Percentiles rank a stretch among this genome's conserved stretches.
These are phyloP conservation scores for Acrobasis consociella DNA, from an alignment of 2,888 invertebrate species.

Conservation along the genomic window DNA sequence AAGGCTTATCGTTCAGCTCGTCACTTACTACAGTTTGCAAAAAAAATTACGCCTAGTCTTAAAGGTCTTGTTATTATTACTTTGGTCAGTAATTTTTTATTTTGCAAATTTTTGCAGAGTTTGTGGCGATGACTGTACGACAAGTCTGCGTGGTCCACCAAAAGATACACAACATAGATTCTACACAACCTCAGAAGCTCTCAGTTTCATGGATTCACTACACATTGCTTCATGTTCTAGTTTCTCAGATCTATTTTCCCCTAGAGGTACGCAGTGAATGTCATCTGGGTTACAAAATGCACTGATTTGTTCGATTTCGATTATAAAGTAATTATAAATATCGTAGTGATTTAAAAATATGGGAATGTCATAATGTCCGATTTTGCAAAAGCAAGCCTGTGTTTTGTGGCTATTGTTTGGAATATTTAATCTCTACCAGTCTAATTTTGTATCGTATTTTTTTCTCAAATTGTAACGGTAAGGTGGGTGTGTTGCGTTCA, in stretches of 20 bases:
- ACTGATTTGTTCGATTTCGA: constrained; percentile 22
- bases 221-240: background rate
- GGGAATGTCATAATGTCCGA: constrained; percentile 7
- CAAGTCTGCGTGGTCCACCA: constrained; percentile 42
- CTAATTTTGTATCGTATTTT: constrained; percentile 1
- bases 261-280: constrained; percentile 16
- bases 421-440: background rate
- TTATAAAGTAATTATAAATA: background rate
- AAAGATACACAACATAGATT: constrained; percentile 56
- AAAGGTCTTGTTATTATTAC: too few relatives aligned
- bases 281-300: constrained; percentile 22
- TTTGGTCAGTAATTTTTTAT: too few relatives aligned
- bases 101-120: background rate
- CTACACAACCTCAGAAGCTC: constrained; percentile 79
- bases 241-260: constrained; percentile 25
- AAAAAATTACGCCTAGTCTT: background rate
- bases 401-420: constrained; percentile 11
- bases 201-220: constrained; percentile 25
- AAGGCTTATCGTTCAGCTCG: constrained; percentile 23
- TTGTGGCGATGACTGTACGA: constrained; percentile 24
- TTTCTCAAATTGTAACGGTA: background rate
- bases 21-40: background rate
- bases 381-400: constrained; percentile 15
- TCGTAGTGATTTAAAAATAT: background rate
- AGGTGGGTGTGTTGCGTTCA: background rate